Conservation (phyloP, 2,888 invertebrate species). For the Drosophila diplacantha region DNA sequence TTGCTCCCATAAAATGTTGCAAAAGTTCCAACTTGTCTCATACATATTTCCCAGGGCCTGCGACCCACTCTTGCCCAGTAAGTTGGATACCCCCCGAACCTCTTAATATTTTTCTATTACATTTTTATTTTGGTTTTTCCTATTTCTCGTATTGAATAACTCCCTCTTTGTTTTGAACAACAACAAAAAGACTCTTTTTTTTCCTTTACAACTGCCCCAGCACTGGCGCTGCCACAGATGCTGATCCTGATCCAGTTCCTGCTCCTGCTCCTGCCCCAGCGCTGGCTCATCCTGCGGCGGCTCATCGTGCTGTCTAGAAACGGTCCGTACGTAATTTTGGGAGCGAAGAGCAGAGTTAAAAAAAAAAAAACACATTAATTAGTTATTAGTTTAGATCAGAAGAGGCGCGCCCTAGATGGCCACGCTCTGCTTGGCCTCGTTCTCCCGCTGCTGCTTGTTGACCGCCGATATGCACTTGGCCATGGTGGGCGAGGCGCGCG, state of each 20-base stretch:
- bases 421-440: constrained; percentile 62
- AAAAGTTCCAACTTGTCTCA: too few species aligned
- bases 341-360: constrained; percentile 45
- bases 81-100: background rate
- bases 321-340: constrained; percentile 7
- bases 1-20: too few species aligned
- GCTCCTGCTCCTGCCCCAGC: constrained; percentile 3
- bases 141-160: constrained; percentile 56
- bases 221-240: constrained; percentile 17
- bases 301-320: constrained; percentile 16
- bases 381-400: constrained; percentile 61
- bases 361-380: constrained; percentile 56
- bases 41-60: background rate
- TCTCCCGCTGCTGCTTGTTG: constrained; percentile 79
- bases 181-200: constrained; percentile 42
- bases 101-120: constrained; percentile 51
- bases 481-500: constrained; percentile 98
- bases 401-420: constrained; percentile 56
- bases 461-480: constrained; percentile 97
- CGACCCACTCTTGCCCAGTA: background rate
- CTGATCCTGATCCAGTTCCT: constrained; percentile 9
- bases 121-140: constrained; percentile 59
- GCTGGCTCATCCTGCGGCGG: constrained; percentile 17
- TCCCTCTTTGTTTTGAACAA: constrained; percentile 56
- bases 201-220: constrained; percentile 35